These are phyloP conservation scores for Euschistus heros DNA, from an alignment of 1,140 invertebrate genomes.

Conservation along the genomic window DNA sequence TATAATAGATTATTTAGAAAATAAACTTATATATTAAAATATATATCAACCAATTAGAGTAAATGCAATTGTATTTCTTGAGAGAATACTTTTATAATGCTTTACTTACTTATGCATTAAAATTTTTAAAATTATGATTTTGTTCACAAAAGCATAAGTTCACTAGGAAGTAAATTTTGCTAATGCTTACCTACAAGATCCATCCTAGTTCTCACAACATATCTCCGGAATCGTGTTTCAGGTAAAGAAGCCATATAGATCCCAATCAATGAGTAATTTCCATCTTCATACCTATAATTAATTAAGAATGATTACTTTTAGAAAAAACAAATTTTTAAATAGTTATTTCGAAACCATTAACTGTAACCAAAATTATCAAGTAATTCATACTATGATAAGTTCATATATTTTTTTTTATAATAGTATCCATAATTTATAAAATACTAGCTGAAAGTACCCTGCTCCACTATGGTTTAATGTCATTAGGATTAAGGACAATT, in stretches of 20 bases:
- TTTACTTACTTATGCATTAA: too few relatives aligned
- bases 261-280: not conserved
- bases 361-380: not conserved
- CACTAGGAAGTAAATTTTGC: too few relatives aligned
- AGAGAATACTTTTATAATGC: too few relatives aligned
- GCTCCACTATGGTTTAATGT: too few relatives aligned
- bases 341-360: not conserved
- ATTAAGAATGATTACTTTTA: not conserved
- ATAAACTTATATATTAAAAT: too few relatives aligned
- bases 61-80: too few relatives aligned
- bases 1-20: too few relatives aligned
- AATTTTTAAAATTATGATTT: too few relatives aligned
- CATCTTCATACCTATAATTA: not conserved
- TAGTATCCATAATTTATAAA: not conserved
- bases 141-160: too few relatives aligned
- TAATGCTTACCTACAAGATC: conserved; percentile 45
- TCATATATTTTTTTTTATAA: not conserved
- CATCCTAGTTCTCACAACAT: conserved; percentile 46
- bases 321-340: not conserved
- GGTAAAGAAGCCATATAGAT: conserved; percentile 36
- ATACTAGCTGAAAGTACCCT: too few relatives aligned
- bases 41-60: too few relatives aligned
- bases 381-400: not conserved
- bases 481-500: too few relatives aligned
- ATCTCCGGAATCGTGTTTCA: conserved; percentile 46